Conservation (phyloP, 2,888 invertebrate species). For the Polylopha cassiicola region DNA sequence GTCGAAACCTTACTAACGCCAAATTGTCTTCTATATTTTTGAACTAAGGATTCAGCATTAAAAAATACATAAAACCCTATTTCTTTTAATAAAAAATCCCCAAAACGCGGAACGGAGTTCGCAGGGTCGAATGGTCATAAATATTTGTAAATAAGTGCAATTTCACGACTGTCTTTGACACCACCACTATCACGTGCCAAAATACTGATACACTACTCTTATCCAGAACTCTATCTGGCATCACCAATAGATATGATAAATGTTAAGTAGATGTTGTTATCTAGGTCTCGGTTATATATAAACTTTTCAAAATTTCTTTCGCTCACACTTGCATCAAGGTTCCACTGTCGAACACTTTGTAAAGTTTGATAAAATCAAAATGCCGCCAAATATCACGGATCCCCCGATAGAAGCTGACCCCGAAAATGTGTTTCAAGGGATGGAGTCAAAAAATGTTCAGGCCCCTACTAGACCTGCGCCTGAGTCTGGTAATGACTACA, state of each 20-base stretch:
- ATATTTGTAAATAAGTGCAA: too few species aligned
- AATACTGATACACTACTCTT: too few species aligned
- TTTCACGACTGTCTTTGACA: too few species aligned
- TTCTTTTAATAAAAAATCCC: too few species aligned
- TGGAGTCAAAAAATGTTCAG: neutral
- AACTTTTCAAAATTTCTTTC: neutral
- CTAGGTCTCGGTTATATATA: conserved; percentile 1
- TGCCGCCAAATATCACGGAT: conserved; percentile 38
- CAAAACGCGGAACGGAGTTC: too few species aligned
- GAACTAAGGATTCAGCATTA: too few species aligned
- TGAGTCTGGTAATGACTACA: conserved; percentile 28
- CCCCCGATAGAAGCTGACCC: conserved; percentile 25
- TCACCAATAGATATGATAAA: conserved; percentile 1
- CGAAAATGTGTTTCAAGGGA: conserved; percentile 22
- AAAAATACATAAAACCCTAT: too few species aligned
- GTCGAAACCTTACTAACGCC: too few species aligned
- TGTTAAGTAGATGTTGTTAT: neutral
- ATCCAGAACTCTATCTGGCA: too few species aligned
- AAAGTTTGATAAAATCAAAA: conserved; percentile 24
- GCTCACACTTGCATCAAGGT: neutral
- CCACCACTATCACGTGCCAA: too few species aligned
- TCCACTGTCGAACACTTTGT: neutral
- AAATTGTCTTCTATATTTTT: too few species aligned
- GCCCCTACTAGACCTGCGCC: neutral
- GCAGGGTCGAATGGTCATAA: too few species aligned